Base-by-base conservation (phyloP, 2,888 invertebrate species). In the Druceiella hillmani region DNA sequence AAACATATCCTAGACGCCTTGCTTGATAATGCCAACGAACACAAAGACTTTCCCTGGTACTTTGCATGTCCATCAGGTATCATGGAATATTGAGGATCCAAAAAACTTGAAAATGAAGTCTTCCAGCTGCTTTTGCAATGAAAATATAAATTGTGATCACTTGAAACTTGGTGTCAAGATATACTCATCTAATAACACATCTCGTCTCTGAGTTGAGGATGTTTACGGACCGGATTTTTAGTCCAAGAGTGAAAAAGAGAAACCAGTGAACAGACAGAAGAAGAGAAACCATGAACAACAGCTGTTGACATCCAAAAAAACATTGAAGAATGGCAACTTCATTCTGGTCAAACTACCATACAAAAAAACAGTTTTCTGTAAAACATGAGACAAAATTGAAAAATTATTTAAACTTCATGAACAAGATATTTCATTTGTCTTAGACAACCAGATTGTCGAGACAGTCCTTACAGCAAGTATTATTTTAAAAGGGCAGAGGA, bases 351-450 rank as follows among this genome's bases (percentile, higher is more conserved):
- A 33, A 33, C 33, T 33, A 7, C 17, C 3, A 17, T 26, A 41
- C 38, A 3, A 41, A 41, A 26, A 33, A 33, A 41, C 40, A 41
- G 31, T 42, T 42, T 41, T 42, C 39, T 42, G n/a, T n/a, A n/a
- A n/a, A n/a, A n/a, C n/a, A n/a, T 14, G n/a, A 25, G 41, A 41
- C 38, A 34, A 41, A 17, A 41, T 15, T 20, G 38, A 38, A 26
- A 41, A 40, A 41, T 17, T 40, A 39, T 41, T 41, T 28, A 28
- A 34, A 41, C 22, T 41, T 34, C 34, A 41, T 40, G 29, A 41
- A 34, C 17, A 41, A 17, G 41, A 41, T 28, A 41, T 41, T n/a
- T 41, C 41, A 17, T 33, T 27, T 17, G 28, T 41, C 41, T 40
- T 34, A 39, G 33, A 40, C 27, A 38, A 41, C 34, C 39, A 41